Conservation (phyloP, 1,140 invertebrate species). For the Trichonephila inaurata region DNA sequence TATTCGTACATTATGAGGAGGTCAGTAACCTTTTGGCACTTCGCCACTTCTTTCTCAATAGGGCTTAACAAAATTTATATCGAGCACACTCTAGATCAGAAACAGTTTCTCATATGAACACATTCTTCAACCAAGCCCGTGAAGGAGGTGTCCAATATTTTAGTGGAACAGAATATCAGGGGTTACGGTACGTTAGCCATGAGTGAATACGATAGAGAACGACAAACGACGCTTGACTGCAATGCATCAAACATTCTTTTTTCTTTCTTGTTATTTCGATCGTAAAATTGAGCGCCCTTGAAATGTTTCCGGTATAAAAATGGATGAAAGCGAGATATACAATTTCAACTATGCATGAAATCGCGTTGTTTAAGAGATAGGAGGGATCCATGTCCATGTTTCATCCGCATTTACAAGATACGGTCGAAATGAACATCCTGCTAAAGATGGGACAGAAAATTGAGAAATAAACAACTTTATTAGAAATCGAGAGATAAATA, state of each 20-base stretch:
- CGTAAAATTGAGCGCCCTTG: neutral
- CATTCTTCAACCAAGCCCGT: neutral
- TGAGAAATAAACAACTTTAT: neutral
- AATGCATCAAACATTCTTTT: neutral
- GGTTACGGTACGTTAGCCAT: neutral
- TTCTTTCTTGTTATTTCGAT: neutral
- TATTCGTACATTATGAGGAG: neutral
- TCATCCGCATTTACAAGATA: neutral
- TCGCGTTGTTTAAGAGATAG: neutral
- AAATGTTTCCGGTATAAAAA: neutral
- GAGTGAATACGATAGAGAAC: neutral
- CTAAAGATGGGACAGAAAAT: neutral
- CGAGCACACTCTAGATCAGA: neutral
- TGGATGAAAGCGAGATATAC: neutral
- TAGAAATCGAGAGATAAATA: neutral
- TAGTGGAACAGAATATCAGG: neutral
- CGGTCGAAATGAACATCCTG: neutral
- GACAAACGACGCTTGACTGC: neutral
- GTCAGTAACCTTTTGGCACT: slow-evolving; percentile 8
- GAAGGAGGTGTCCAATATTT: neutral
- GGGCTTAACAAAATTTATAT: neutral
- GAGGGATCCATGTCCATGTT: neutral
- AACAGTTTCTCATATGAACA: neutral
- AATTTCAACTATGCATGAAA: neutral
- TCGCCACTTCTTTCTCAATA: neutral